Percentiles rank a stretch among this genome's conserved stretches.
These are phyloP conservation scores for Heterohyrax brucei DNA, from an alignment of 2,797 vertebrate genomes.

Conservation along the genomic window DNA sequence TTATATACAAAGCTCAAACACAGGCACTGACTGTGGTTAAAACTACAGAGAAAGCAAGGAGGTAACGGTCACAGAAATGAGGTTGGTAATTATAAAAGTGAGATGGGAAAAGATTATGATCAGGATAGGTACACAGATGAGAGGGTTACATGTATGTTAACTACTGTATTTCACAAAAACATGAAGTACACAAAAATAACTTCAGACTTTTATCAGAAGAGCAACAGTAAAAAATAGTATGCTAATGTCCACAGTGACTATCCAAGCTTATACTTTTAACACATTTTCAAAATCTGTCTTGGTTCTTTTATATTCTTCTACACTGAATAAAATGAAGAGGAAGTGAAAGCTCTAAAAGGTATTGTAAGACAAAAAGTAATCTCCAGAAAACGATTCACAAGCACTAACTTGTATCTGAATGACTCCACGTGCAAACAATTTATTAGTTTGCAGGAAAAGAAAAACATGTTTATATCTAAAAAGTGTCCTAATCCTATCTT, in stretches of 20 bases:
- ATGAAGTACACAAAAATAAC: conserved; percentile 38
- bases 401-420: background rate
- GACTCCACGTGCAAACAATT: background rate
- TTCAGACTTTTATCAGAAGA: conserved; percentile 27
- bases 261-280: background rate
- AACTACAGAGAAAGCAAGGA: conserved; percentile 41
- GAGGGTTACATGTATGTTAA: background rate
- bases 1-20: background rate
- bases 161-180: conserved; percentile 48
- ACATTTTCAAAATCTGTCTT: conserved; percentile 66
- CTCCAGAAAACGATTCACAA: conserved; percentile 11
- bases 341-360: conserved; percentile 24
- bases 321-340: background rate
- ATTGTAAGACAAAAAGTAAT: conserved; percentile 31
- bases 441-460: conserved; percentile 64
- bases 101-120: background rate
- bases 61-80: conserved; percentile 2
- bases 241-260: background rate
- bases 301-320: conserved; percentile 28
- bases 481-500: background rate
- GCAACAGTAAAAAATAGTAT: conserved; percentile 25
- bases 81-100: conserved; percentile 22
- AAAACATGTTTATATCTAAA: conserved; percentile 8
- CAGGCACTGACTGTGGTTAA: conserved; percentile 20
- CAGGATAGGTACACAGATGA: background rate